Conservation (phyloP, 1,140 invertebrate genomes). For the Zaprionus ornatus region DNA sequence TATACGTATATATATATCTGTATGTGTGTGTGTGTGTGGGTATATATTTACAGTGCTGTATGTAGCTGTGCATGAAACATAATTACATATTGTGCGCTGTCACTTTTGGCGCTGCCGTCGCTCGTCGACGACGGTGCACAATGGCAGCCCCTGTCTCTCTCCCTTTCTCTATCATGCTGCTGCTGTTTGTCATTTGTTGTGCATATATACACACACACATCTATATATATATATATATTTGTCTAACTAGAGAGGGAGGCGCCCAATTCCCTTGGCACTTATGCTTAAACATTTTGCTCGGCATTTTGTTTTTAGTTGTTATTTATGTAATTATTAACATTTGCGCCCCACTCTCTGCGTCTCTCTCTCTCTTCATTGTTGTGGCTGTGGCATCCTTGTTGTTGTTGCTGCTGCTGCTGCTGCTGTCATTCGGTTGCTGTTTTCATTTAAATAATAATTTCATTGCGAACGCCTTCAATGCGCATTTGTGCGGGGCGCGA, state of each 20-base stretch:
- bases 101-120: conserved; percentile 71
- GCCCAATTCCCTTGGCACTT: conserved; percentile 19
- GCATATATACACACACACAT: conserved; percentile 13
- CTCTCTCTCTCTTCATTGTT: conserved; percentile 30
- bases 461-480: conserved; percentile 73
- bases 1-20: background rate
- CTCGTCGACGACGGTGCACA: conserved; percentile 38
- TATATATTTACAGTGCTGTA: conserved; percentile 30
- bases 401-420: conserved; percentile 34
- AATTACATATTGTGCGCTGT: conserved; percentile 81
- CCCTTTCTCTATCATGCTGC: background rate
- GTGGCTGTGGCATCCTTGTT: conserved; percentile 20
- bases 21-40: conserved; percentile 9
- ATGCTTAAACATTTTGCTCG: conserved; percentile 61
- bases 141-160: background rate
- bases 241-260: conserved; percentile 25
- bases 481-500: conserved; percentile 28
- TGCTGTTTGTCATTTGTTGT: conserved; percentile 46
- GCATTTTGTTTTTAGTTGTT: conserved; percentile 68
- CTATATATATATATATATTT: conserved; percentile 1
- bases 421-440: conserved; percentile 56
- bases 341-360: conserved; percentile 56
- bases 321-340: conserved; percentile 82
- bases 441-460: conserved; percentile 82
- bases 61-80: conserved; percentile 64